Evolutionary conservation across 2,888 invertebrate genomes (phyloP).

Genomic region (Crepidodera aurea): DNA sequence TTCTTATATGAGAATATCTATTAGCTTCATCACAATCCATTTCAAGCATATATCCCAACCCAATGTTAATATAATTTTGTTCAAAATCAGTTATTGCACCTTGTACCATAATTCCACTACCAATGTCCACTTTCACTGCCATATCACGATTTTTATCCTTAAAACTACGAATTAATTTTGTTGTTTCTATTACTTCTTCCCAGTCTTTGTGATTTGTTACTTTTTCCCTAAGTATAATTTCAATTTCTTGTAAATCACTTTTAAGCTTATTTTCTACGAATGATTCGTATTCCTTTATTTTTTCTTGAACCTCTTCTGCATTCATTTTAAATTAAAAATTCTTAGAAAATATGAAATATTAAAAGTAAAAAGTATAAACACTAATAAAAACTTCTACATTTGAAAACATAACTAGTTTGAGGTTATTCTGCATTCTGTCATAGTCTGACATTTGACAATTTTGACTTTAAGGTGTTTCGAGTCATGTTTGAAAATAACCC

Average conservation of each 20-base stretch:
- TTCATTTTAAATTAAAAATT: constrained; percentile 40
- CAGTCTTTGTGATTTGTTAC: constrained; percentile 53
- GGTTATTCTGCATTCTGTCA: too few relatives aligned
- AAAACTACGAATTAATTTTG: constrained; percentile 49
- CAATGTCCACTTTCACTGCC: constrained; percentile 47
- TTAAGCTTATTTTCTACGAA: constrained; percentile 58
- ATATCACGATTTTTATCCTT: constrained; percentile 54
- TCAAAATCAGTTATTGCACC: constrained; percentile 55
- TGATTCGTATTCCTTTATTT: constrained; percentile 55
- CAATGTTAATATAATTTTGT: constrained; percentile 53
- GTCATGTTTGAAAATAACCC: too few relatives aligned
- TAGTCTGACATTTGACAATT: too few relatives aligned
- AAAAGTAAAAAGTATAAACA: neutral
- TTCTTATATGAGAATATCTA: constrained; percentile 57
- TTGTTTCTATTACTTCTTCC: constrained; percentile 55
- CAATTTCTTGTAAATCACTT: constrained; percentile 55
- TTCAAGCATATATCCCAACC: constrained; percentile 56
- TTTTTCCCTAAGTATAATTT: constrained; percentile 49
- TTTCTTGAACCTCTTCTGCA: constrained; percentile 44
- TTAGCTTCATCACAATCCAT: constrained; percentile 58
- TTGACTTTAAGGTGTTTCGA: too few relatives aligned
- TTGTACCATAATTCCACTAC: constrained; percentile 48
- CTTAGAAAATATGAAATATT: neutral
- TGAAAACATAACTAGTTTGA: neutral
- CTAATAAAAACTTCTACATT: neutral